Conservation (phyloP, 2,888 invertebrate genomes). For the Megamerina dolium region DNA sequence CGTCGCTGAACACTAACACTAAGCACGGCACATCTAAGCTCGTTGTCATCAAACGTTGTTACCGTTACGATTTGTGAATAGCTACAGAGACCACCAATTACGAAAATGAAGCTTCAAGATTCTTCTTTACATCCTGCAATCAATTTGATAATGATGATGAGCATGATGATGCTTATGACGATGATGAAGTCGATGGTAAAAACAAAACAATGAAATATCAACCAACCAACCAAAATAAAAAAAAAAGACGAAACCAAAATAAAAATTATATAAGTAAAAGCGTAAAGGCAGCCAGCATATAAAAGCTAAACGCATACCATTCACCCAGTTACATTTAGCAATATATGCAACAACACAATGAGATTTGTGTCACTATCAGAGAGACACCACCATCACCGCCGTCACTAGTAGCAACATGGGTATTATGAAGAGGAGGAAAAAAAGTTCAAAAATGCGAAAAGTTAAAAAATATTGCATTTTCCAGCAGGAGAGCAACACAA, state of each 20-base stretch:
- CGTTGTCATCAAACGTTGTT: constrained; percentile 36
- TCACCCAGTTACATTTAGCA: not conserved
- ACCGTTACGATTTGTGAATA: constrained; percentile 40
- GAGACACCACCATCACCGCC: constrained; percentile 15
- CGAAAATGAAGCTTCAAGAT: constrained; percentile 43
- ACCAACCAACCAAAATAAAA: constrained; percentile 15
- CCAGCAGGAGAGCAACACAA: not conserved
- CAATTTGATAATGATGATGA: constrained; percentile 36
- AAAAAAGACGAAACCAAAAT: constrained; percentile 5
- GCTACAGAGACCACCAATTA: constrained; percentile 43
- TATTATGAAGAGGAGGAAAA: too few species aligned
- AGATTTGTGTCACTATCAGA: not conserved
- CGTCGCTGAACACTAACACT: constrained; percentile 9
- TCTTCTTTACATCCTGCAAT: constrained; percentile 43
- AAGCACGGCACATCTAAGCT: constrained; percentile 20
- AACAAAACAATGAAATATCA: not conserved
- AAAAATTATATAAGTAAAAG: constrained; percentile 13
- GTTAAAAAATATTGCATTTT: constrained; percentile 36
- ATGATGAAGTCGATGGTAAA: not conserved
- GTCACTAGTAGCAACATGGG: too few species aligned
- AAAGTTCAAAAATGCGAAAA: constrained; percentile 39
- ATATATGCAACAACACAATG: constrained; percentile 12
- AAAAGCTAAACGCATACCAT: constrained; percentile 40
- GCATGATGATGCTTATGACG: too few species aligned
- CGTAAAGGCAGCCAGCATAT: constrained; percentile 17